These are phyloP conservation scores for Thereva nobilitata DNA, from an alignment of 2,888 invertebrate species.

Conservation along the genomic window DNA sequence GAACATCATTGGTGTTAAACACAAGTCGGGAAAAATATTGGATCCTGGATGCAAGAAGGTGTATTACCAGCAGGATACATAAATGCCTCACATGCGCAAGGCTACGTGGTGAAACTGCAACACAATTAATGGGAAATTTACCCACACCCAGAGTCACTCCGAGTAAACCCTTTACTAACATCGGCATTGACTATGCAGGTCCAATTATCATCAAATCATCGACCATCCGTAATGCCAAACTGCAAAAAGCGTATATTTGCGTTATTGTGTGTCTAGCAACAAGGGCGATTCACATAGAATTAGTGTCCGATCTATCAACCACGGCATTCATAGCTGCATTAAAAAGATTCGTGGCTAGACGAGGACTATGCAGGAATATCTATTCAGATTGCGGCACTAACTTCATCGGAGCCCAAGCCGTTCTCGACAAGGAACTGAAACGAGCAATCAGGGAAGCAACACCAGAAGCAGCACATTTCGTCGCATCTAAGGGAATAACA, in stretches of 20 bases:
- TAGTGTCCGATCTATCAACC: background rate
- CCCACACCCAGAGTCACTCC: background rate
- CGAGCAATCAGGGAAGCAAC: background rate
- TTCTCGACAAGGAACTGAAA: no score
- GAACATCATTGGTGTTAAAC: background rate
- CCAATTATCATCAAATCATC: background rate
- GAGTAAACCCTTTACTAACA: conserved; percentile 1
- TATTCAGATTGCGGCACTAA: background rate
- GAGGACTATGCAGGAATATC: background rate
- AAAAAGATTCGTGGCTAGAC: background rate
- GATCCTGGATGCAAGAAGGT: background rate
- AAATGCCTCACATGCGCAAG: background rate
- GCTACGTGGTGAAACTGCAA: background rate
- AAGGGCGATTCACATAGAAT: conserved; percentile 1
- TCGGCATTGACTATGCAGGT: background rate
- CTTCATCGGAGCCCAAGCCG: no score
- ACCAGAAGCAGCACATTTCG: background rate
- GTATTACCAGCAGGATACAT: background rate
- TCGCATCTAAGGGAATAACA: background rate
- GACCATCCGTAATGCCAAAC: background rate
- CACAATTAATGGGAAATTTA: conserved; percentile 8
- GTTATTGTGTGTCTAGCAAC: background rate
- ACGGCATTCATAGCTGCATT: background rate
- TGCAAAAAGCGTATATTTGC: background rate
- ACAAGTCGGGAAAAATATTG: background rate